A percentile compares a stretch with the other conserved stretches of the same genome.
phyloP scores from a whole-genome alignment of 1,140 invertebrate genomes.

The Drosophila nigrodunni region DNA sequence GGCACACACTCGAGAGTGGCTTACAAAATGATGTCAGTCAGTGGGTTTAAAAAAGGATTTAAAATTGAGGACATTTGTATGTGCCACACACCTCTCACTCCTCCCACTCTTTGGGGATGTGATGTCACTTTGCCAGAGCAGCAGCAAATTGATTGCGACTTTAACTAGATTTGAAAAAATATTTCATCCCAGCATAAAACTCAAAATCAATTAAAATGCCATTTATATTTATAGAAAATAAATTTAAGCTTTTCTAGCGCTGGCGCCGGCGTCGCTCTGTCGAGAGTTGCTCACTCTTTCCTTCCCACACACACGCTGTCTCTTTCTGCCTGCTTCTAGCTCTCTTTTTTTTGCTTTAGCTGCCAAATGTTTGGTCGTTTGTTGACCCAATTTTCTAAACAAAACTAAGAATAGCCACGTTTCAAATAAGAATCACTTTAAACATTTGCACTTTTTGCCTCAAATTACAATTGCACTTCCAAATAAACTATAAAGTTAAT shows the following conservation, averaged over 20 bases:
- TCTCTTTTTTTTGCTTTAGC: conserved; percentile 13
- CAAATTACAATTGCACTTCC: conserved; percentile 10
- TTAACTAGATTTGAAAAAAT: conserved; percentile 48
- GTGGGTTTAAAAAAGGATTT: conserved; percentile 33
- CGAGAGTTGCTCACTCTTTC: conserved; percentile 19
- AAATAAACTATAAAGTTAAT: background rate
- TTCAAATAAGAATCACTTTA: conserved; percentile 36
- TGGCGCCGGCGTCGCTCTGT: background rate
- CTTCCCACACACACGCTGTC: background rate
- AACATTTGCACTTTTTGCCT: conserved; percentile 27
- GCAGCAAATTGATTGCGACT: conserved; percentile 65
- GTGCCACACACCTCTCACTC: background rate
- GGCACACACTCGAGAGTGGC: background rate
- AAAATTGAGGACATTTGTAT: background rate
- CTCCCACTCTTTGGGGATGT: conserved; percentile 8
- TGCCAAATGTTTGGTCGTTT: conserved; percentile 72
- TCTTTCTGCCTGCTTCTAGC: background rate
- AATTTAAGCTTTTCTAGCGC: conserved; percentile 19
- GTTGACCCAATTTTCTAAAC: conserved; percentile 66
- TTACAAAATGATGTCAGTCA: conserved; percentile 45
- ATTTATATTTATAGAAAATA: conserved; percentile 60
- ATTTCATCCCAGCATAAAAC: conserved; percentile 33
- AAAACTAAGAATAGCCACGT: conserved; percentile 66
- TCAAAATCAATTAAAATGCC: conserved; percentile 70
- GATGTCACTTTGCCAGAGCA: conserved; percentile 54